phyloP scores from a whole-genome alignment of 2,888 invertebrate genomes.

The Bruchidius siliquastri region DNA sequence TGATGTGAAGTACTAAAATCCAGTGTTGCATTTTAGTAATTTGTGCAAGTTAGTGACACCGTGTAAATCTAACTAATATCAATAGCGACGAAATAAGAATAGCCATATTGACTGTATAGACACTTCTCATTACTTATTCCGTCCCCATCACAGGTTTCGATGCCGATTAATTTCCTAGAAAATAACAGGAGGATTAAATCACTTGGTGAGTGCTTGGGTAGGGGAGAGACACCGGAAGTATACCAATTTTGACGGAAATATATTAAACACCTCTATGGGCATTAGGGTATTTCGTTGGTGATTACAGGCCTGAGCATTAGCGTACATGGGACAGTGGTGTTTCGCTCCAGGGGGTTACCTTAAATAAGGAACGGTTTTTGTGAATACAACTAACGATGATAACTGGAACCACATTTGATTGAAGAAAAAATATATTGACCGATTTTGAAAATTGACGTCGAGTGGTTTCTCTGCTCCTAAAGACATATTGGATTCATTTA shows the following conservation, averaged over 20 bases:
- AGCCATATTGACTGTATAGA: not conserved
- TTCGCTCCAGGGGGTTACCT: not conserved
- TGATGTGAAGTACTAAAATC: too few species aligned
- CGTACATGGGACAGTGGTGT: not conserved
- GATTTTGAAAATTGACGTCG: too few species aligned
- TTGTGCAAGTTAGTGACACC: too few species aligned
- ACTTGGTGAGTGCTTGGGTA: not conserved
- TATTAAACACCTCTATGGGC: not conserved
- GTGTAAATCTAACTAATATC: too few species aligned
- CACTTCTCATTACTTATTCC: not conserved
- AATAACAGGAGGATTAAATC: not conserved
- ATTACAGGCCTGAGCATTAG: not conserved
- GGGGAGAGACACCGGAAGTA: not conserved
- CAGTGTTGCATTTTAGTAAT: too few species aligned
- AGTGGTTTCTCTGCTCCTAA: too few species aligned
- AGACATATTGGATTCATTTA: too few species aligned
- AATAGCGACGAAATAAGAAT: too few species aligned
- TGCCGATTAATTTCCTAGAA: not conserved
- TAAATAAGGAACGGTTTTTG: too few species aligned
- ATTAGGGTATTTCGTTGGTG: not conserved
- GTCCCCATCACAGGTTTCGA: not conserved
- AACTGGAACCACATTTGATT: too few species aligned
- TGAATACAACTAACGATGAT: too few species aligned
- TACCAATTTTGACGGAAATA: not conserved
- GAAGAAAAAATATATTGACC: too few species aligned